Base-by-base conservation (phyloP, 2,888 invertebrate species). In the Lissocephala sabroskyi region DNA sequence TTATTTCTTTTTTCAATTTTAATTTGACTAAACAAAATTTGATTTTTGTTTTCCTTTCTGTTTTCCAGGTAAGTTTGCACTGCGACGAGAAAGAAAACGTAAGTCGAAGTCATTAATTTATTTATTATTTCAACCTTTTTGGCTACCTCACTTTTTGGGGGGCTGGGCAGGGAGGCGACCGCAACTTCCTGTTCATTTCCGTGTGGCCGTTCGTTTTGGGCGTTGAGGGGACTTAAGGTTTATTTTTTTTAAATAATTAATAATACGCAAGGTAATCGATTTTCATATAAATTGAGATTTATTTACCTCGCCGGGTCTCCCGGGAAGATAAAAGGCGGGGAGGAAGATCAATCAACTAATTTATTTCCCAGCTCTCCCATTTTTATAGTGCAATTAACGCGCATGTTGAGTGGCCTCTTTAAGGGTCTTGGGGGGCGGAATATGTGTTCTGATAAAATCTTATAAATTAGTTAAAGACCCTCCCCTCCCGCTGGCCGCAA, bases 261-360 rank as follows among this genome's bases (percentile, higher is more conserved):
- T 58, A 58, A 70, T 65, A 53, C 51, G 53, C 45, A 41, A 41
- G 40, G 56, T 60, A 73, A 76, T 73, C 74, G 76, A 73, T 76
- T 73, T 73, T 75, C 71, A 66, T 75, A 75, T 73, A 73, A 73
- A 76, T 76, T 76, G 60, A 76, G 76, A 73, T 73, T 73, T 75
- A 76, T 73, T 56, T 58, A n/a, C n/a, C n/a, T n/a, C 41, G 51
- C 53, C 29, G 36, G 37, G 32, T 19, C 9, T 13, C 23, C 10
- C 14, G n/a, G n/a, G n/a, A n/a, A n/a, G n/a, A n/a, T n/a, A n/a
- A n/a, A n/a, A 35, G 30, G 41, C 33, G 33, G 10, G 10, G 44
- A 13, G 23, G 19, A 16, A 14, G 29, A 18, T 11, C n/a, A 5
- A 23, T 23, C 43, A 32, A 48, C 53, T 65, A 74, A 70, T 70